phyloP scores from a whole-genome alignment of 30 jellyfish, hydroid and myxozoan genomes.

The Mastigias papua region DNA sequence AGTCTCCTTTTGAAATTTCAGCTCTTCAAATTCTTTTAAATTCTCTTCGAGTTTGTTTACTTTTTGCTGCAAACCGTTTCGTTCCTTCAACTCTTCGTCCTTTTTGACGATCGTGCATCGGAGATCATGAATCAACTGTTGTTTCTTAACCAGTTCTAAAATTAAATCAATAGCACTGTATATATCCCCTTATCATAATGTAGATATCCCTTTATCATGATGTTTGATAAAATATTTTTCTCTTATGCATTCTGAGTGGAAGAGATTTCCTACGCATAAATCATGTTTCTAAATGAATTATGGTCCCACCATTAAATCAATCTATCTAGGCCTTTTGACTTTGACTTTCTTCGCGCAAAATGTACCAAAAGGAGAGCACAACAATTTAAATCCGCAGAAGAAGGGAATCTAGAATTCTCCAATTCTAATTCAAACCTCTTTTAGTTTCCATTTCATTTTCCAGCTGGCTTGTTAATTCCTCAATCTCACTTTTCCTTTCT shows the following conservation, averaged over 20 bases:
- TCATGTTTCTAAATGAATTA: too few species aligned
- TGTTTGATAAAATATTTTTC: too few species aligned
- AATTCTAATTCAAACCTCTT: slow-evolving; percentile 38
- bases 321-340: too few species aligned
- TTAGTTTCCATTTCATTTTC: slow-evolving; percentile 19
- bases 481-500: slow-evolving; percentile 24
- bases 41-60: neutral
- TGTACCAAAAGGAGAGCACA: too few species aligned
- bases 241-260: too few species aligned
- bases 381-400: too few species aligned
- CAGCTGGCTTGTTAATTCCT: slow-evolving; percentile 12
- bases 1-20: slow-evolving; percentile 32
- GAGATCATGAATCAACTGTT: slow-evolving; percentile 52
- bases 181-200: neutral
- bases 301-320: too few species aligned
- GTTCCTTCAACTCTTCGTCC: slow-evolving; percentile 43
- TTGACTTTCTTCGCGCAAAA: too few species aligned
- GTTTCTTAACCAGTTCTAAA: slow-evolving; percentile 35
- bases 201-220: too few species aligned
- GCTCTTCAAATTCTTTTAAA: slow-evolving; percentile 24
- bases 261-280: too few species aligned
- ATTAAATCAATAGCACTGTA: neutral
- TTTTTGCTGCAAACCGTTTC: slow-evolving; percentile 7
- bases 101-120: slow-evolving; percentile 40
- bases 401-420: too few species aligned